Conservation (phyloP, 2,797 vertebrate species). For the Cynodonichthys magdalenae region DNA sequence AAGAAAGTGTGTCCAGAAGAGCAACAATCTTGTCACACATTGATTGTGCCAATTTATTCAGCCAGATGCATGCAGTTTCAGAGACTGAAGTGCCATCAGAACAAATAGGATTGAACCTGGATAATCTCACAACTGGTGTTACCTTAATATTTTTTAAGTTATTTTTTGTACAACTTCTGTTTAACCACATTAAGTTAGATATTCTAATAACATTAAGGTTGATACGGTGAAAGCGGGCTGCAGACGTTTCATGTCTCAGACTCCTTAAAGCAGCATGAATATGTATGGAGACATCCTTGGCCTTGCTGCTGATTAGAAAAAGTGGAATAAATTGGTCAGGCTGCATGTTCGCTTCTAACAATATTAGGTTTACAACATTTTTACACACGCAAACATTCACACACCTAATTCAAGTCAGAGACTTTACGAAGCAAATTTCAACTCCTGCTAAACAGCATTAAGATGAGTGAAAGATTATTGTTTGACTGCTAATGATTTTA, state of each 20-base stretch:
- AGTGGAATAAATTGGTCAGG: constrained; percentile 70
- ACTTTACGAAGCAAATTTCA: too few relatives aligned
- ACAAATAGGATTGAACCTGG: constrained; percentile 66
- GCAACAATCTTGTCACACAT: constrained; percentile 71
- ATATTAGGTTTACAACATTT: constrained; percentile 43
- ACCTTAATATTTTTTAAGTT: constrained; percentile 64
- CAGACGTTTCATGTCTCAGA: constrained; percentile 61
- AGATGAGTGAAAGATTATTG: too few relatives aligned
- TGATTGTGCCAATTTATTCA: constrained; percentile 78
- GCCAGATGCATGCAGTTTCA: constrained; percentile 63
- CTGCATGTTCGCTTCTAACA: constrained; percentile 44
- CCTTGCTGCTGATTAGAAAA: constrained; percentile 71
- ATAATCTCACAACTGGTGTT: constrained; percentile 67
- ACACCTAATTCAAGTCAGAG: background rate
- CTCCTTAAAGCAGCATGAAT: constrained; percentile 69
- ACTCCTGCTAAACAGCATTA: too few relatives aligned
- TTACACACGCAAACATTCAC: too few relatives aligned
- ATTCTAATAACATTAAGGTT: constrained; percentile 73
- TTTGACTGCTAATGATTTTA: too few relatives aligned
- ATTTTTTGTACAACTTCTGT: constrained; percentile 60
- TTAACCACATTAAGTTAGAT: constrained; percentile 71
- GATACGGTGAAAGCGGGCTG: constrained; percentile 72
- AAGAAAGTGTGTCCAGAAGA: constrained; percentile 67
- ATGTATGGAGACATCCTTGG: constrained; percentile 73
- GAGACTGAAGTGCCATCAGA: constrained; percentile 71